phyloP scores from a whole-genome alignment of 2,797 vertebrate genomes.

The Pipistrellus nathusii region DNA sequence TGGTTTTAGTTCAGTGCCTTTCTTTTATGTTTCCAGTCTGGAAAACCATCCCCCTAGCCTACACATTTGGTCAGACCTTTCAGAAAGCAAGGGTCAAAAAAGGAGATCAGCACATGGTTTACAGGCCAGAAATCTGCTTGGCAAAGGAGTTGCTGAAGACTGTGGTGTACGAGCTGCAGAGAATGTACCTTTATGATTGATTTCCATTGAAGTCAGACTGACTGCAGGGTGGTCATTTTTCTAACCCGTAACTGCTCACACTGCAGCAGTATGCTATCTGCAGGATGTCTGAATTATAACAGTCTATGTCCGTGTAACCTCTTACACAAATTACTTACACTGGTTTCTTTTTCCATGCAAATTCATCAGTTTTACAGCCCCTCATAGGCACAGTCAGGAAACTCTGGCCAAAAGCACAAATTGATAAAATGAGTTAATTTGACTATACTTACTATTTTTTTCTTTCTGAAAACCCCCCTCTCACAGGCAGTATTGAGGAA shows the following conservation, averaged over 20 bases:
- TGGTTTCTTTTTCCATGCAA: slow-evolving; percentile 93
- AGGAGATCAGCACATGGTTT: slow-evolving; percentile 82
- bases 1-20: slow-evolving; percentile 75
- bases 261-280: slow-evolving; percentile 88
- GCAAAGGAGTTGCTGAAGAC: slow-evolving; percentile 91
- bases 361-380: slow-evolving; percentile 92
- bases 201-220: slow-evolving; percentile 93
- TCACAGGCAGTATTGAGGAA: slow-evolving; percentile 83
- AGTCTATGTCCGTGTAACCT: slow-evolving; percentile 90
- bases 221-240: slow-evolving; percentile 94
- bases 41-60: slow-evolving; percentile 40
- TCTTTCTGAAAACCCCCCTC: slow-evolving; percentile 81
- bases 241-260: slow-evolving; percentile 90
- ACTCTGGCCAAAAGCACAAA: slow-evolving; percentile 88
- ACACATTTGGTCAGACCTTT: slow-evolving; percentile 65
- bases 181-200: slow-evolving; percentile 92
- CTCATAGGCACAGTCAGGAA: slow-evolving; percentile 90
- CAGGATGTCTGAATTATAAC: slow-evolving; percentile 92
- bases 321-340: slow-evolving; percentile 94
- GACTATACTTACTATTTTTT: slow-evolving; percentile 78
- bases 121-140: slow-evolving; percentile 86
- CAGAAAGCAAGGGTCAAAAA: slow-evolving; percentile 74
- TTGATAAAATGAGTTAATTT: slow-evolving; percentile 89
- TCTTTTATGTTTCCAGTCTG: slow-evolving; percentile 74
- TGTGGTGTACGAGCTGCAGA: slow-evolving; percentile 90